These are phyloP conservation scores for Scleropages formosus DNA, from an alignment of 2,797 vertebrate species.

Conservation along the genomic window DNA sequence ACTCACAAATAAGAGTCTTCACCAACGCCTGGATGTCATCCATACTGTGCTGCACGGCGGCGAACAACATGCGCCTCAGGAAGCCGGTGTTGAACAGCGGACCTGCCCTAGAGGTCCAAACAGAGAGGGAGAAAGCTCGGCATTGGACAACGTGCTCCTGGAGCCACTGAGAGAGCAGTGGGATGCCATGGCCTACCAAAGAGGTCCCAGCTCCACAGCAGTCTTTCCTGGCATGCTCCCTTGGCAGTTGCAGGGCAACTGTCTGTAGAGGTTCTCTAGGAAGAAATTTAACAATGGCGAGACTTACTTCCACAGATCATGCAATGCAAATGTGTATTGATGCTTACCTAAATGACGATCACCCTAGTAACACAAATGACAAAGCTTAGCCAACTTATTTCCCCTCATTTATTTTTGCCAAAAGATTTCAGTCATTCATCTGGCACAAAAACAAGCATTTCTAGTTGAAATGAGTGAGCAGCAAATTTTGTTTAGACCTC, in stretches of 20 bases:
- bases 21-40: conserved; percentile 87
- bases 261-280: conserved; percentile 77
- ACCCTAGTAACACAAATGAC: too few species aligned
- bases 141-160: not conserved
- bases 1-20: conserved; percentile 89
- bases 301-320: not conserved
- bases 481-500: conserved; percentile 36
- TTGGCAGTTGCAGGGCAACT: conserved; percentile 88
- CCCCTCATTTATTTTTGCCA: too few species aligned
- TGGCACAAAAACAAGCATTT: too few species aligned
- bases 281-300: too few species aligned
- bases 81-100: conserved; percentile 89
- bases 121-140: not conserved
- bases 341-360: too few species aligned
- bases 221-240: conserved; percentile 93
- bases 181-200: conserved; percentile 73
- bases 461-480: too few species aligned
- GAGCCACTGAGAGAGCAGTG: not conserved
- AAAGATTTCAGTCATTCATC: too few species aligned
- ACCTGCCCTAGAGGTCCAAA: conserved; percentile 73
- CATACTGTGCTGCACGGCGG: conserved; percentile 80
- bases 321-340: not conserved
- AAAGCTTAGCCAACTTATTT: too few species aligned
- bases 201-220: conserved; percentile 84
- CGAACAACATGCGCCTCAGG: conserved; percentile 84